Evolutionary conservation across 2,113 vertebrate species (phyloP), one percentile per base, ranked within the genome.

Genomic region (Peromyscus maniculatus): DNA sequence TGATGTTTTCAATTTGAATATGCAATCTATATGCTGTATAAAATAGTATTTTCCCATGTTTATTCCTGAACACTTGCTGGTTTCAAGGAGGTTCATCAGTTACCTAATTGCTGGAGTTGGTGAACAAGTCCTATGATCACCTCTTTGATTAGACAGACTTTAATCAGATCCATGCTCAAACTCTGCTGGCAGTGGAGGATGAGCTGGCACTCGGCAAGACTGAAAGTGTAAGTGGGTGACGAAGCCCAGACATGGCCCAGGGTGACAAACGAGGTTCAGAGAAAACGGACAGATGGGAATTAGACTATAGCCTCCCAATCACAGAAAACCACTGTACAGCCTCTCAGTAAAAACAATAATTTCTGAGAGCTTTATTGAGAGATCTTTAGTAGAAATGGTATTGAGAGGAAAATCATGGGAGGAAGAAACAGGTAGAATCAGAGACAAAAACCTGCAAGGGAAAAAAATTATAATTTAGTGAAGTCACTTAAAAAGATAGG

Each of bases 41-140:
- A 93, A 95, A 94, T 49, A 59, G 17, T 75, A 16, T 95, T 72
- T 92, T 93, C 80, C 97, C 67, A 87, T 72, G 82, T 95, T 93
- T 93, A 92, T 97, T 95, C 78, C 92, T 77, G 67, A 96, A 91
- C 87, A 86, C 64, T 96, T 96, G 82, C 87, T 97, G 71, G 94
- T 87, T 96, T 97, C 82, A 94, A 97, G 87, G 69, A 97, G 93
- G 43, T 90, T 96, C 96, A 88, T 97, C 84, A 90, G 91, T 93
- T 96, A 89, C 86, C 62, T 97, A 95, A 96, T 93, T 91, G 95
- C 72, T 43, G 74, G 96, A 78, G 83, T 88, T 98, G 93, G 89
- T 72, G 93, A 96, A 89, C 16, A 5, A 94, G 87, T 87, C 80
- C 91, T 91, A 21, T 43, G 87, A 91, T 97, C 95, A 84, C 83